Percentiles rank a stretch among this genome's conserved stretches.
phyloP scores from a whole-genome alignment of 2,888 invertebrate species.

The Dryococelus australis region DNA sequence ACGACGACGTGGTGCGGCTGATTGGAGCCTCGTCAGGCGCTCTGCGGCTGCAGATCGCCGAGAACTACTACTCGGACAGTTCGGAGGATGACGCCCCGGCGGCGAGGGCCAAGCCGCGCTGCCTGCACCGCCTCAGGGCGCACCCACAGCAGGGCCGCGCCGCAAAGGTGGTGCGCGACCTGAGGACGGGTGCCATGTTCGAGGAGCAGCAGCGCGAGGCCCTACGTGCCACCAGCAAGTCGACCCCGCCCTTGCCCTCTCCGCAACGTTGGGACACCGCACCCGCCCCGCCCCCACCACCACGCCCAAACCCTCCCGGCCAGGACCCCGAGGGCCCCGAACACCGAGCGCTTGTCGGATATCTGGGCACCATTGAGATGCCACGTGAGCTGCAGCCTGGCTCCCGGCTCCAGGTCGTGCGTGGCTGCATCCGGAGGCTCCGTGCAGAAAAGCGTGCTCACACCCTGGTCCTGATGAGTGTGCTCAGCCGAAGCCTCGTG shows the following conservation, averaged over 20 bases:
- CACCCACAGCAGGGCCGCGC: slow-evolving; percentile 57
- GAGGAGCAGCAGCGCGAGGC: slow-evolving; percentile 52
- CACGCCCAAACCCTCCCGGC: slow-evolving; percentile 52
- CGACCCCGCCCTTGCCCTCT: slow-evolving; percentile 55
- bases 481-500: slow-evolving; percentile 80
- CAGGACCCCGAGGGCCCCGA: slow-evolving; percentile 45
- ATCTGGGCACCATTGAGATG: slow-evolving; percentile 95
- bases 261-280: slow-evolving; percentile 58
- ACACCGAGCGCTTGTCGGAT: slow-evolving; percentile 85
- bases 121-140: slow-evolving; percentile 61
- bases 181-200: slow-evolving; percentile 63
- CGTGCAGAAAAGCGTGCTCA: slow-evolving; percentile 88
- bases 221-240: slow-evolving; percentile 37
- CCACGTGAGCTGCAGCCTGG: slow-evolving; percentile 81
- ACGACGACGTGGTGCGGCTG: slow-evolving; percentile 90
- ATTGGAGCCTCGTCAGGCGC: slow-evolving; percentile 88
- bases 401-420: slow-evolving; percentile 75
- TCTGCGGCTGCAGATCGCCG: slow-evolving; percentile 85
- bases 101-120: slow-evolving; percentile 68
- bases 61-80: slow-evolving; percentile 85
- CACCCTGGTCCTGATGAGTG: slow-evolving; percentile 84
- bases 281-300: slow-evolving; percentile 58
- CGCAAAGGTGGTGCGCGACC: slow-evolving; percentile 62
- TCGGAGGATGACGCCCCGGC: slow-evolving; percentile 78
- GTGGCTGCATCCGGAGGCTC: slow-evolving; percentile 87